Evolutionary conservation across 2,113 vertebrate genomes (phyloP).

Genomic region (Lontra canadensis): DNA sequence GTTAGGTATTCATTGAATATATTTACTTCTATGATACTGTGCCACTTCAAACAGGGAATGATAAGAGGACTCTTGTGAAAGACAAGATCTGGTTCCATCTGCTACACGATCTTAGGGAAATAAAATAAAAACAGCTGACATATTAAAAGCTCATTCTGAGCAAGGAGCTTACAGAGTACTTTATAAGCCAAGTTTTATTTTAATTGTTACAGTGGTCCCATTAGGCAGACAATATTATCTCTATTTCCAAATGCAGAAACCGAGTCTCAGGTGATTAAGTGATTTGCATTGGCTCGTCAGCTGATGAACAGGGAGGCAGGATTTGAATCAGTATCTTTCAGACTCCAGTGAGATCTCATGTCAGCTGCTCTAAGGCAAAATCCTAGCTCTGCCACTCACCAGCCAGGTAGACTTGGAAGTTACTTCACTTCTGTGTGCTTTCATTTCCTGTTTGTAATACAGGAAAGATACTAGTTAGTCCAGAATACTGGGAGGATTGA

Average conservation of each 20-base stretch:
- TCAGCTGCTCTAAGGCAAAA: not conserved
- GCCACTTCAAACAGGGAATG: not conserved
- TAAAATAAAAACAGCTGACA: not conserved
- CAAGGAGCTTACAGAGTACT: not conserved
- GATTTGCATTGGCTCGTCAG: not conserved
- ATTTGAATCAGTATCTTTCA: not conserved
- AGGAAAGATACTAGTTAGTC: not conserved
- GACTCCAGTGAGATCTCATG: not conserved
- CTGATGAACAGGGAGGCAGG: not conserved
- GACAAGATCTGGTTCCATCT: not conserved
- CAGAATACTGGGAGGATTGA: not conserved
- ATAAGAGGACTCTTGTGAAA: not conserved
- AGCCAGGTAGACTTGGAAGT: not conserved
- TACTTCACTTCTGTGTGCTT: not conserved
- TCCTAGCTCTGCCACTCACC: not conserved
- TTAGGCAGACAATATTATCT: not conserved
- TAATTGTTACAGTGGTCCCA: not conserved
- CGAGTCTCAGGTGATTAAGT: not conserved
- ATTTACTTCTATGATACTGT: not conserved
- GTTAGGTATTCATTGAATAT: not conserved
- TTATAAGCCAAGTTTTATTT: not conserved
- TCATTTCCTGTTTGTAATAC: not conserved
- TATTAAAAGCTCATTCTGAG: not conserved
- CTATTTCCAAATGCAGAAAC: not conserved
- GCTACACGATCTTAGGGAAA: not conserved